Conservation (phyloP, 2,113 vertebrate genomes). For the Tylochromis polylepis region DNA sequence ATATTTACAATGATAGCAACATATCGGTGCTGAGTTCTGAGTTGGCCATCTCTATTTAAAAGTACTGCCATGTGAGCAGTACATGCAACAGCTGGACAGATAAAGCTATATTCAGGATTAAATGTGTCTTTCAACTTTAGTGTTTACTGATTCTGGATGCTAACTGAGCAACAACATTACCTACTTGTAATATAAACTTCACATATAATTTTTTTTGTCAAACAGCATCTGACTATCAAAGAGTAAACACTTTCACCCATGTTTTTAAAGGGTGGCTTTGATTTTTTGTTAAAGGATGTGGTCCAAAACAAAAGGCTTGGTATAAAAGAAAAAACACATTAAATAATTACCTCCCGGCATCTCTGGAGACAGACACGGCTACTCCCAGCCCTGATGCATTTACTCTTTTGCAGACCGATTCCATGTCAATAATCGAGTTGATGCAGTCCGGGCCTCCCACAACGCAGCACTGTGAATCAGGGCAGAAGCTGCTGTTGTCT, state of each 20-base stretch:
- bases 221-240: too few relatives aligned
- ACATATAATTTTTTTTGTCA: too few relatives aligned
- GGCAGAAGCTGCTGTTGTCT: slow-evolving; percentile 91
- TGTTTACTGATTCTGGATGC: neutral
- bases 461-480: slow-evolving; percentile 86
- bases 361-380: slow-evolving; percentile 86
- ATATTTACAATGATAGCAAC: neutral
- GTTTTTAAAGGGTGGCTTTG: too few relatives aligned
- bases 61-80: neutral
- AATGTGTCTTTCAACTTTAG: too few relatives aligned
- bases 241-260: too few relatives aligned
- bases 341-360: slow-evolving; percentile 84
- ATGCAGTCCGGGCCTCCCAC: slow-evolving; percentile 90
- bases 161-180: too few relatives aligned
- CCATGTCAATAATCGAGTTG: slow-evolving; percentile 91
- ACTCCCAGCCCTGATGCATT: slow-evolving; percentile 80
- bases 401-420: slow-evolving; percentile 81
- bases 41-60: neutral
- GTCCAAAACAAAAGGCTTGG: neutral
- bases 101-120: neutral
- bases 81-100: neutral
- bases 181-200: too few relatives aligned
- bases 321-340: neutral
- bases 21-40: neutral
- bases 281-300: neutral